Base-by-base conservation (phyloP, 2,797 vertebrate genomes). In the Poecilia gillii region DNA sequence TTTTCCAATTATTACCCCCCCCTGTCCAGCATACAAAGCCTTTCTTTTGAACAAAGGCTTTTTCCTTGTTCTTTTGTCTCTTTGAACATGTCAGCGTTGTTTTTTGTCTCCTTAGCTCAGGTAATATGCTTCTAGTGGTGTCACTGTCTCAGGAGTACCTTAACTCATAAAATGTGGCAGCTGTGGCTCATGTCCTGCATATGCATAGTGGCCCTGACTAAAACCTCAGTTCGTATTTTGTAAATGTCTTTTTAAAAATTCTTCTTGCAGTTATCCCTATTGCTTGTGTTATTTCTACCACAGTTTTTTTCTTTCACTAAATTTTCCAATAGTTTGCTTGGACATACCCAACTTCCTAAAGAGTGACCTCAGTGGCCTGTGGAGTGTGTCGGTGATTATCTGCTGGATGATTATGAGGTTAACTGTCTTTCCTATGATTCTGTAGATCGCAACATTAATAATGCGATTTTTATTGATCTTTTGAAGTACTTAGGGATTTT, bases 1-100 rank as follows among this genome's bases (percentile, higher is more conserved):
- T 93, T 83, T 78, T 79, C 64, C 81, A 51, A 78, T 86, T 76
- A 83, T 80, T 80, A 45, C 70, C 36, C 45, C 45, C 6, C 1
- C 53, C 74, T 80, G 45, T 81, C 76, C 66, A 31, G 51, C 47
- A 73, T 84, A 71, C 85, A 49, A 82, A 77, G 41, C 39, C 51
- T 70, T 75, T 79, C 64, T 72, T 47, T 71, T 25, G 5, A 75
- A 36, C 49, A 36, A 73, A 73, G 33, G 20, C 23, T 55, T 45
- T 70, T 31, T 25, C 16, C 20, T 23, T 28, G 12, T 16, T 41
- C n/a, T 9, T 76, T 59, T 55, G 33, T 66, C 68, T 79, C 49
- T 76, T 68, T 79, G 75, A 77, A 33, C 59, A 45, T 1, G 41
- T 57, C 46, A 74, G 45, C 70, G 59, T 80, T 66, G 13, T 59